These are phyloP conservation scores for Kradibia gibbosae DNA, from an alignment of 1,140 invertebrate species.

Conservation along the genomic window DNA sequence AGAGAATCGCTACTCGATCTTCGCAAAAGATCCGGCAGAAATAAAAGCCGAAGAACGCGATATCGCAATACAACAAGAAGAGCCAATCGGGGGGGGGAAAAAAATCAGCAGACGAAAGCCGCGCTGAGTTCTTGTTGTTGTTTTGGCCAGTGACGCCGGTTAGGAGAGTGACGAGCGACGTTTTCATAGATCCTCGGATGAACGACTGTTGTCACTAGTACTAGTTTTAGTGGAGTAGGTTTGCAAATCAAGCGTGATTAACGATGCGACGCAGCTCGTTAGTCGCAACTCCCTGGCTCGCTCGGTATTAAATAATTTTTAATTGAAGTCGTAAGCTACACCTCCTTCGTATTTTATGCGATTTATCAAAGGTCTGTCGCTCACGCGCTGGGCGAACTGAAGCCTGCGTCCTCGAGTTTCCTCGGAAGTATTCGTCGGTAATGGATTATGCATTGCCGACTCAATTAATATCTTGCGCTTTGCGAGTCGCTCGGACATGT, in stretches of 20 bases:
- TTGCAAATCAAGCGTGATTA: constrained; percentile 61
- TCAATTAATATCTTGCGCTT: no score
- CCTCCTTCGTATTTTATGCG: constrained; percentile 14
- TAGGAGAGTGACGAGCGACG: neutral
- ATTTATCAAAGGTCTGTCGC: constrained; percentile 1
- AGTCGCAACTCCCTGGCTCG: constrained; percentile 43
- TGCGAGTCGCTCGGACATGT: no score
- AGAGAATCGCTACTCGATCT: neutral
- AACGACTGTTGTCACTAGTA: constrained; percentile 39
- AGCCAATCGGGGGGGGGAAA: neutral
- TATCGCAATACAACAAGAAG: no score
- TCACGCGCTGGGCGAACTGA: no score
- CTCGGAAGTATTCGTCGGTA: neutral
- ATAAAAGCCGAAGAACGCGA: neutral
- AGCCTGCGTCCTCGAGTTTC: neutral
- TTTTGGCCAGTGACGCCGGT: neutral
- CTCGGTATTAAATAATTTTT: constrained; percentile 48
- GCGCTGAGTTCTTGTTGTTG: no score
- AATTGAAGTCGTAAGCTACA: constrained; percentile 40
- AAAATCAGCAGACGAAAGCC: neutral
- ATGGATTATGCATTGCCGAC: neutral
- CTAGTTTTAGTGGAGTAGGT: constrained; percentile 55
- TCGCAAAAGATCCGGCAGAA: neutral
- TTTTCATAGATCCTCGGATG: constrained; percentile 43
- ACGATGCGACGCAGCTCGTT: constrained; percentile 51